Evolutionary conservation across 2,113 vertebrate genomes (phyloP), one percentile per base, ranked within the genome.

Genomic region (Poecile atricapillus): DNA sequence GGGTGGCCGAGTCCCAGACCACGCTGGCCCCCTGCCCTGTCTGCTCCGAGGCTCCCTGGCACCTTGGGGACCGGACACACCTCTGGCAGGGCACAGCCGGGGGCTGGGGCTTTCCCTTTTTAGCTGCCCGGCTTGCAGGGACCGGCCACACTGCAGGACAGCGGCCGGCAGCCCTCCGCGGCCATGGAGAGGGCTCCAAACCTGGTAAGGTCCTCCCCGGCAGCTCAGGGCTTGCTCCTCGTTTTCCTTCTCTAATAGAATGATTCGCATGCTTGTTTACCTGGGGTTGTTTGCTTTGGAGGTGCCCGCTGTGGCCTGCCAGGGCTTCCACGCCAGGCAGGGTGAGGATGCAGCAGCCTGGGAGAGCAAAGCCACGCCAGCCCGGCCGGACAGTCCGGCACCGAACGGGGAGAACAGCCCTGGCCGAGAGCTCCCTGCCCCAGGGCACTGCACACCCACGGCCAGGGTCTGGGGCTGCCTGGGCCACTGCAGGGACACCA

Each of bases 21-120:
- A 70, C 58, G 6, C 89, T 86, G 93, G 83, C 82, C 79, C 75
- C 90, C 58, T 41, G 89, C 91, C 94, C 96, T 77, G 95, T 60
- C 68, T 47, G 92, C 91, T 39, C 43, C 24, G 55, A 94, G 94
- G 84, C 93, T 87, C 49, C 30, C 95, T 89, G 96, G 94, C 94
- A 97, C 94, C 96, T 74, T 49, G 31, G 91, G 94, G 86, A 95
- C 80, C 49, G 16, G 95, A 94, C 96, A 97, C 96, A 97, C 97
- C 96, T 97, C 94, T 46, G 67, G 73, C 37, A 0, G 63, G 75
- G 87, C 47, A 30, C 35, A 88, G 90, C 86, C 20, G 13, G 70
- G 93, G 94, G 94, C 52, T 94, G 96, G 56, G 89, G 95, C 95
- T 97, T 97, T 90, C 95, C 90, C 75, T 94, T 96, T 97, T 89